Evolutionary conservation across 30 jellyfish, hydroid and myxozoan genomes (phyloP), one percentile per base, ranked within the genome.

Genomic region (Hydractinia echinata): DNA sequence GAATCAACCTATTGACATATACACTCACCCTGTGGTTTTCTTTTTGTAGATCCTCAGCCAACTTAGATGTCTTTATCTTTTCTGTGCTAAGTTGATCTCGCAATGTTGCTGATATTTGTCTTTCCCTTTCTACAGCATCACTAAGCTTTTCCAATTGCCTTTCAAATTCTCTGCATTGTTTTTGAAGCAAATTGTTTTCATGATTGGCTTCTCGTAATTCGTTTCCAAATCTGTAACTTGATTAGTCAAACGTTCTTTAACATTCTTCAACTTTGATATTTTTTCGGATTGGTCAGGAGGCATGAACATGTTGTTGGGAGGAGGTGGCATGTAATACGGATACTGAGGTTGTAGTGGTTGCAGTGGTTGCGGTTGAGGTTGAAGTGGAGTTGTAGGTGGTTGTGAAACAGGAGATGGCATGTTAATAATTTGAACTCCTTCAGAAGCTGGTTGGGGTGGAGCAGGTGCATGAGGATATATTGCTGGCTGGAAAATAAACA

Each of bases 201-300:
- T 92, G 85, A 49, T 81, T 67, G 5, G 90, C 72, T 4, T 85
- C 95, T 70, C 94, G 66, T 5, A 84, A 83, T 52, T 92, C 96
- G 15, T 71, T 69, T 86, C 88, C 4, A 74, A 30, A 11, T 72
- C 79, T 55, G 76, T 82, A 20, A 92, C 83, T 16, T 56, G 76
- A 14, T 60, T 67, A 51, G 87, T 55, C 82, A 92, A 82, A 5
- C 86, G 87, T 49, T 70, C 88, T 82, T 91, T 91, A 4, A 80
- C 91, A 5, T 56, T 53, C 60, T 79, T 84, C 68, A 91, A 67
- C 56, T 77, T 71, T 51, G 67, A 73, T 4, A 91, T 86, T 68
- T 82, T 82, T 21, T 86, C 96, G 16, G 80, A 72, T 55, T 79
- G 95, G 13, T 91, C 97, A 20, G 84, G 89, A 55, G 69, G 76